Evolutionary conservation across 2,797 vertebrate genomes (phyloP).

Genomic region (Okamejei kenojei): DNA sequence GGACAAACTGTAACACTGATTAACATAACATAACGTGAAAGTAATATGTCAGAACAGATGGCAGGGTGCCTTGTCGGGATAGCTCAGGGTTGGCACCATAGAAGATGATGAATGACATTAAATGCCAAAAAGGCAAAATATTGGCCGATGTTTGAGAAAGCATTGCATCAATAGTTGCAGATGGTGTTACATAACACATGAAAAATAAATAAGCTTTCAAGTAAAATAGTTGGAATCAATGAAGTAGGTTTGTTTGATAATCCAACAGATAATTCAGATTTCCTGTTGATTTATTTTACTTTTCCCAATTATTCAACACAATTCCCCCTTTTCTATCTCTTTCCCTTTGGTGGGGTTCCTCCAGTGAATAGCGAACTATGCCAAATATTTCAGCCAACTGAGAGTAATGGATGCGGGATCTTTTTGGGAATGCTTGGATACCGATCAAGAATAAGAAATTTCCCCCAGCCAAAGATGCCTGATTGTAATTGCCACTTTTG

Average conservation of each 20-base stretch:
- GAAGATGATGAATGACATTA: conserved; percentile 10
- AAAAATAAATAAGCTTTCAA: neutral
- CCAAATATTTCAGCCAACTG: neutral
- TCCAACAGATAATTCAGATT: neutral
- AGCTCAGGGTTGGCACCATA: neutral
- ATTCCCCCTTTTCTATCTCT: neutral
- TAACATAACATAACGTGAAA: neutral
- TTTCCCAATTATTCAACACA: neutral
- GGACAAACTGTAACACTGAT: neutral
- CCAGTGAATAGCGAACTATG: neutral
- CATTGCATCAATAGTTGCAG: conserved; percentile 2
- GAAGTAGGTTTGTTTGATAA: neutral
- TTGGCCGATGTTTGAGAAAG: conserved; percentile 5
- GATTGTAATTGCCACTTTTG: neutral
- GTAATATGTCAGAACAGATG: conserved; percentile 27
- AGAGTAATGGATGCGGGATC: neutral
- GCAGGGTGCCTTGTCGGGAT: neutral
- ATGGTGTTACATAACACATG: neutral
- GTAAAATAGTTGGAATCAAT: neutral
- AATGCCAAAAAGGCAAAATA: conserved; percentile 29
- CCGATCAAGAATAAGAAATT: neutral
- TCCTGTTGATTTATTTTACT: neutral
- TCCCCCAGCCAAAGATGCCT: neutral
- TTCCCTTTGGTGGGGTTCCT: neutral
- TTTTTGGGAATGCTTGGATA: neutral